These are phyloP conservation scores for Sylvietta virens DNA, from an alignment of 2,113 vertebrate genomes.

Conservation along the genomic window DNA sequence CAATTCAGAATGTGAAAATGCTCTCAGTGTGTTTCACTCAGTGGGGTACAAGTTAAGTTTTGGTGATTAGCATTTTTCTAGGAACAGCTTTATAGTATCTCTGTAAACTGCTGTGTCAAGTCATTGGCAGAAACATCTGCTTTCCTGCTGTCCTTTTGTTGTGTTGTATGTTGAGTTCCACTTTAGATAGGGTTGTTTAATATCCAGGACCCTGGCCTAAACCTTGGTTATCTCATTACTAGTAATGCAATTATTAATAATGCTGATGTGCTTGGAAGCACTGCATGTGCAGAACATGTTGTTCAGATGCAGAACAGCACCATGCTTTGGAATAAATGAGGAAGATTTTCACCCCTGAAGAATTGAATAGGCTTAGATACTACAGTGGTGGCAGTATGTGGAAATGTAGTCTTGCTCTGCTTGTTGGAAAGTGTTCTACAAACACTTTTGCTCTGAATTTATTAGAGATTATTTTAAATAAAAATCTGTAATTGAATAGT, in stretches of 20 bases:
- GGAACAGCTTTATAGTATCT: not conserved
- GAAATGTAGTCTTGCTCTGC: not conserved
- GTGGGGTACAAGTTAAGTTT: not conserved
- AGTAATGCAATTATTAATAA: not conserved
- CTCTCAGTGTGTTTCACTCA: not conserved
- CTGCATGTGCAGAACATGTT: not conserved
- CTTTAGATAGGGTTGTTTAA: not conserved
- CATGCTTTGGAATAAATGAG: not conserved
- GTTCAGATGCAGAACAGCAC: not conserved
- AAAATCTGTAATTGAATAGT: not conserved
- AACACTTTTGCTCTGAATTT: not conserved
- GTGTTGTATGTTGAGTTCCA: not conserved
- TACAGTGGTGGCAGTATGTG: not conserved
- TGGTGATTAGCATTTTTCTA: not conserved
- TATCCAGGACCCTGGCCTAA: not conserved
- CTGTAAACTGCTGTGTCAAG: not conserved
- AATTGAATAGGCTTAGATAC: not conserved
- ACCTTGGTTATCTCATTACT: not conserved
- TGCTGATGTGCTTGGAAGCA: not conserved
- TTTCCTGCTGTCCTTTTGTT: not conserved
- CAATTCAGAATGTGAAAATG: not conserved
- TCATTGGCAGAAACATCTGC: not conserved
- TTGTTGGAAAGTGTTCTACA: not conserved
- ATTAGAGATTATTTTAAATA: not conserved
- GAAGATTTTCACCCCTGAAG: not conserved